A percentile compares a stretch with the other conserved stretches of the same genome.
phyloP scores from a whole-genome alignment of 2,888 invertebrate genomes.

The Lasioglossum villosulum region DNA sequence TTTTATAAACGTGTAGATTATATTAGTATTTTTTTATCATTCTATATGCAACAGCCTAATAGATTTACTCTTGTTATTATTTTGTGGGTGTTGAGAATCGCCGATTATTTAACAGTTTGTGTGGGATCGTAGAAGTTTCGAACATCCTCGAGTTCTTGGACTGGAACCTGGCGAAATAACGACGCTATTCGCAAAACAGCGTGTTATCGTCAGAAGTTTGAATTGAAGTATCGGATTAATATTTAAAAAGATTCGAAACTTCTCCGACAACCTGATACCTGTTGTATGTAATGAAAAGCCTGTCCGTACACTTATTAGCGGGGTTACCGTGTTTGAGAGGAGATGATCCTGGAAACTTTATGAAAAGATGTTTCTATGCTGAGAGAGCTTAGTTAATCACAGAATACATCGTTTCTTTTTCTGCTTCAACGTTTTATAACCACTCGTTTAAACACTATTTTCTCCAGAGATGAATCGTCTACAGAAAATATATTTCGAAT shows the following conservation, averaged over 20 bases:
- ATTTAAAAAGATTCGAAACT: not conserved
- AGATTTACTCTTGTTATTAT: not conserved
- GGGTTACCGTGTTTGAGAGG: not conserved
- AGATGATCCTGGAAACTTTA: not conserved
- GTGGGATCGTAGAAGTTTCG: not conserved
- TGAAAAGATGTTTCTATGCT: not conserved
- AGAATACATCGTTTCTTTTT: not conserved
- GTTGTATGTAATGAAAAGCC: not conserved
- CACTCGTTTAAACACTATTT: not conserved
- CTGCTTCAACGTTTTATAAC: not conserved
- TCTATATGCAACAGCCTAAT: too few relatives aligned
- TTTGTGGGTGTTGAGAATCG: not conserved
- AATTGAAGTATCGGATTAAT: constrained; percentile 1
- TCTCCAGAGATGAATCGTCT: not conserved
- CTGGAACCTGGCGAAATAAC: not conserved
- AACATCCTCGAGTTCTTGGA: not conserved
- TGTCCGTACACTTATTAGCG: not conserved
- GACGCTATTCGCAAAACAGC: not conserved
- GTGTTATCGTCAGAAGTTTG: constrained; percentile 3
- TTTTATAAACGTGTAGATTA: too few relatives aligned
- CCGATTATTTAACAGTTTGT: not conserved
- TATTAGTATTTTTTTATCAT: too few relatives aligned
- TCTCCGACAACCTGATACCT: not conserved
- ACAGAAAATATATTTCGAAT: not conserved
- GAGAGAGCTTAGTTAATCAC: not conserved